Conservation (phyloP, 2,113 vertebrate species). For the Oreochromis niloticus region DNA sequence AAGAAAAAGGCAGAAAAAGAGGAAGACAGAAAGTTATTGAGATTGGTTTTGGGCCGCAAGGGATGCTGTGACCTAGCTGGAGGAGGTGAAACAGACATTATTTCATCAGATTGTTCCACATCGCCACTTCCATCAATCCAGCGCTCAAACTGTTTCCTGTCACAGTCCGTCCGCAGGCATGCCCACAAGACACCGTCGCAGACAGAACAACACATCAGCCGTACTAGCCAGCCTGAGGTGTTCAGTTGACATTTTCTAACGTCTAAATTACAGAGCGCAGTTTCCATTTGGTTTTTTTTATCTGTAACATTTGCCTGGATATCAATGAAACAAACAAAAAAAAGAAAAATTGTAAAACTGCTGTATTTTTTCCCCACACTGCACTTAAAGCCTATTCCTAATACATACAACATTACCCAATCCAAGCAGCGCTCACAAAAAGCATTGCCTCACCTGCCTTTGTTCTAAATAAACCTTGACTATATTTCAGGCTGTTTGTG, state of each 20-base stretch:
- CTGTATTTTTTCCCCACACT: background rate
- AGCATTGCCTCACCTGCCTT: constrained; percentile 3
- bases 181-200: constrained; percentile 35
- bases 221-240: background rate
- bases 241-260: constrained; percentile 26
- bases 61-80: constrained; percentile 54
- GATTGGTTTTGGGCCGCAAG: constrained; percentile 46
- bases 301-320: background rate
- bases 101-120: constrained; percentile 63
- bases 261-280: constrained; percentile 33
- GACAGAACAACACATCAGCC: constrained; percentile 28
- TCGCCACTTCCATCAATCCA: constrained; percentile 44
- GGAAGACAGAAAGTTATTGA: constrained; percentile 43
- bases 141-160: constrained; percentile 60
- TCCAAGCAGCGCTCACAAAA: background rate
- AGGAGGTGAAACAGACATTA: constrained; percentile 61
- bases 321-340: background rate
- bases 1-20: constrained; percentile 9
- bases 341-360: background rate
- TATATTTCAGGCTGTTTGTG: constrained; percentile 38
- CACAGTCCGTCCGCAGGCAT: constrained; percentile 38
- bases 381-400: background rate
- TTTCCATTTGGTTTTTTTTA: constrained; percentile 5
- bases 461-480: constrained; percentile 30
- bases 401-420: background rate